Evolutionary conservation across 2,113 vertebrate species (phyloP).

Genomic region (Columba livia): DNA sequence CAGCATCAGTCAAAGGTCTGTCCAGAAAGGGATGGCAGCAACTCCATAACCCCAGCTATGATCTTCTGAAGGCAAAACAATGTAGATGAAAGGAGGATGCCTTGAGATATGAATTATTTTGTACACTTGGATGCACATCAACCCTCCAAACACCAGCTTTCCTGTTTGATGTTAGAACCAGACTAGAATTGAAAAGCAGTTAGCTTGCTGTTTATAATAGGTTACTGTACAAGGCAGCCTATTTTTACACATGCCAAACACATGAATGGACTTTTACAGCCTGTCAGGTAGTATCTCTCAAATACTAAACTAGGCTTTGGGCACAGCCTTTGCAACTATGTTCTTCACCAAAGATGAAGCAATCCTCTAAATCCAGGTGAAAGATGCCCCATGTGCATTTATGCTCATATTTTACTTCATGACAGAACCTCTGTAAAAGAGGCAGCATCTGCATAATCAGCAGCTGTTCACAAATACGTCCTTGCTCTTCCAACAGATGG

Average conservation of each 20-base stretch:
- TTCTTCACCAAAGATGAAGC: background rate
- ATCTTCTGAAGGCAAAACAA: background rate
- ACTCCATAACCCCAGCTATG: background rate
- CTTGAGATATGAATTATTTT: background rate
- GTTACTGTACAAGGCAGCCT: background rate
- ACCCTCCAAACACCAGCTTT: background rate
- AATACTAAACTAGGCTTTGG: fast-evolving
- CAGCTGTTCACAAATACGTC: background rate
- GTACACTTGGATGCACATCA: background rate
- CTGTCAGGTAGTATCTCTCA: background rate
- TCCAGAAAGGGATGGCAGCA: background rate
- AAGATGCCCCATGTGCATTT: background rate
- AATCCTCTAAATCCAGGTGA: background rate
- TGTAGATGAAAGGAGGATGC: background rate
- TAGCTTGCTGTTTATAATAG: background rate
- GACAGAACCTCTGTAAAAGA: background rate
- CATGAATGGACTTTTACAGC: background rate
- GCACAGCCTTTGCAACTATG: background rate
- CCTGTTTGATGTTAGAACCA: background rate
- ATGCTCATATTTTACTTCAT: background rate
- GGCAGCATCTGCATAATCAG: background rate
- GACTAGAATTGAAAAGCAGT: background rate
- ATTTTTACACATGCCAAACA: background rate
- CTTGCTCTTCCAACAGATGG: background rate
- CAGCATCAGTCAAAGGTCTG: background rate